Conservation (phyloP, 2,113 vertebrate genomes). For the Sander vitreus region DNA sequence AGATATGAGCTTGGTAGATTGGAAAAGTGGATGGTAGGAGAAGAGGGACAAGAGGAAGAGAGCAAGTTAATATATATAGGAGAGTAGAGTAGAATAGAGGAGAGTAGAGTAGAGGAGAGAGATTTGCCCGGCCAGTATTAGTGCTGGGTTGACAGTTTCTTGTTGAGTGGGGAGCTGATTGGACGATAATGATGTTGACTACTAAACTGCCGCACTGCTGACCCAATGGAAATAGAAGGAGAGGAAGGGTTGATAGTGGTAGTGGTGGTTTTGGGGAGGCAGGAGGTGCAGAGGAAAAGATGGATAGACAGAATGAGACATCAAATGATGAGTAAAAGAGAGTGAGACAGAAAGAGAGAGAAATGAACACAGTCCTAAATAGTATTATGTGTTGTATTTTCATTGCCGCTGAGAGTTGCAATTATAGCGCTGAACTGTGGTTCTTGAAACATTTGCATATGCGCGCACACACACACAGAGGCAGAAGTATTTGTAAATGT, state of each 20-base stretch:
- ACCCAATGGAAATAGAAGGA: conserved; percentile 70
- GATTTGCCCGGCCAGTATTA: conserved; percentile 72
- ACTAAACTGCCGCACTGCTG: conserved; percentile 72
- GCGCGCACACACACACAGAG: background rate
- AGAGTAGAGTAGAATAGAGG: background rate
- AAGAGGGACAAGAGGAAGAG: conserved; percentile 20
- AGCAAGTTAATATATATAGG: conserved; percentile 30
- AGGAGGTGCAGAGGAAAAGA: conserved; percentile 26
- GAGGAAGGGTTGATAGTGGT: conserved; percentile 43
- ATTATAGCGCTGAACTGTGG: conserved; percentile 34
- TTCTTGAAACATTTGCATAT: conserved; percentile 24
- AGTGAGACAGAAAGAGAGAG: conserved; percentile 19
- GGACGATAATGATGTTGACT: conserved; percentile 80
- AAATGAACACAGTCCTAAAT: conserved; percentile 11
- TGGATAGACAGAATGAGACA: conserved; percentile 41
- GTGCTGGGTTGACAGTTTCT: conserved; percentile 81
- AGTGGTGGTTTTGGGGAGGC: conserved; percentile 22
- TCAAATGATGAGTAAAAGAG: conserved; percentile 23
- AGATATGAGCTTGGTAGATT: conserved; percentile 24
- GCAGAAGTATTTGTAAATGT: conserved; percentile 13
- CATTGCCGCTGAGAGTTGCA: background rate
- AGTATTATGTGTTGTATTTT: conserved; percentile 28
- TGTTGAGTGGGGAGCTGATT: conserved; percentile 74
- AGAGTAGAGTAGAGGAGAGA: conserved; percentile 16
- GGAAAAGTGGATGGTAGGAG: conserved; percentile 19